Conservation (phyloP, 2,113 vertebrate species). For the Procapra przewalskii region DNA sequence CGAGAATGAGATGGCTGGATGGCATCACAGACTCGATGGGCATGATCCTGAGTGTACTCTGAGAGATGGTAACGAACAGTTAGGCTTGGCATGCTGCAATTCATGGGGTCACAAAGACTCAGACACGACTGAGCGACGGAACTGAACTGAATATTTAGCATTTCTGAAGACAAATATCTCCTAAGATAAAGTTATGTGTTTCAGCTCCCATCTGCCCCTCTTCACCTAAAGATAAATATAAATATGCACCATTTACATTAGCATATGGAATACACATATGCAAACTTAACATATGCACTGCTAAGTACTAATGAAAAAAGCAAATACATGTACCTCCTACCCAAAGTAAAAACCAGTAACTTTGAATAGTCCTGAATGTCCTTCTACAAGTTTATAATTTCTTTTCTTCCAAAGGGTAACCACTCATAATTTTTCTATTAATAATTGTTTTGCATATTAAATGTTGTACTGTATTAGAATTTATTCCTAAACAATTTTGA, state of each 20-base stretch:
- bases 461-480: background rate
- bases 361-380: background rate
- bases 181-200: background rate
- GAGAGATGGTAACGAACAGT: too few species aligned
- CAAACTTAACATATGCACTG: background rate
- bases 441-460: background rate
- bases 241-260: background rate
- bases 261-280: background rate
- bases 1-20: too few species aligned
- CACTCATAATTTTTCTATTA: background rate
- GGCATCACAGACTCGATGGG: too few species aligned
- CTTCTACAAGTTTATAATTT: background rate
- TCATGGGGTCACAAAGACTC: background rate
- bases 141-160: too few species aligned
- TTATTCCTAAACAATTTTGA: background rate
- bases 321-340: too few species aligned
- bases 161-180: background rate
- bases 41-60: too few species aligned
- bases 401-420: background rate
- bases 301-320: background rate
- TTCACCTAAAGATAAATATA: background rate
- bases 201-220: background rate
- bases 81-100: background rate
- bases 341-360: background rate
- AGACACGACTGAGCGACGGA: too few species aligned